These are phyloP conservation scores for Agrotis clavis DNA, from an alignment of 2,888 invertebrate genomes.

Conservation along the genomic window DNA sequence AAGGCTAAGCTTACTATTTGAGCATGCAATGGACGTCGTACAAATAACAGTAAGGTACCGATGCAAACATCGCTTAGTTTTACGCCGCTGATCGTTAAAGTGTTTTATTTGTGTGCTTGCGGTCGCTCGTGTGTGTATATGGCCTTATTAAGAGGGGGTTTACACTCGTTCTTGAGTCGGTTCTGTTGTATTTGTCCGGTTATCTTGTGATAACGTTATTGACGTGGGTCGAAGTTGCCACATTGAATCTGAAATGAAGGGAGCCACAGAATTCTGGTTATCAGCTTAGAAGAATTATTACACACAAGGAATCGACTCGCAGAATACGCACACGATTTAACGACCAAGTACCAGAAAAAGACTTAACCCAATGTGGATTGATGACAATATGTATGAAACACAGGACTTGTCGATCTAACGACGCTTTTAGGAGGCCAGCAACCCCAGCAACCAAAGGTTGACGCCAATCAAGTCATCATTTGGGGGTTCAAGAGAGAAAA, in stretches of 20 bases:
- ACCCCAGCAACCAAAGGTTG: background rate
- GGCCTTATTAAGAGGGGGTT: slow-evolving; percentile 32
- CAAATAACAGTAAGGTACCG: slow-evolving; percentile 49
- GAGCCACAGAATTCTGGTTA: background rate
- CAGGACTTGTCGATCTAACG: background rate
- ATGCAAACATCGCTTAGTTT: slow-evolving; percentile 65
- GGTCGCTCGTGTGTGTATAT: slow-evolving; percentile 47
- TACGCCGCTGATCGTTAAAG: slow-evolving; percentile 58
- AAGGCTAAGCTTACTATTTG: slow-evolving; percentile 41
- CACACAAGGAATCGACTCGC: background rate
- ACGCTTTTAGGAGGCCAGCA: too few species aligned
- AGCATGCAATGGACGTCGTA: slow-evolving; percentile 57
- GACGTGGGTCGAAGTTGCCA: background rate
- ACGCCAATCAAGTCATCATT: background rate
- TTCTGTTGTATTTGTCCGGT: slow-evolving; percentile 2
- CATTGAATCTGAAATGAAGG: background rate
- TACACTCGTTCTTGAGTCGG: slow-evolving; percentile 20
- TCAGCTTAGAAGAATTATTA: background rate
- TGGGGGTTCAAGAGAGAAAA: background rate
- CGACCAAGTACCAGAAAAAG: background rate
- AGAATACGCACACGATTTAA: background rate
- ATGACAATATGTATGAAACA: background rate
- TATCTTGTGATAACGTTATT: background rate
- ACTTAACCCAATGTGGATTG: background rate
- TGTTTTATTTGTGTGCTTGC: slow-evolving; percentile 59